phyloP scores from a whole-genome alignment of 2,797 vertebrate genomes.

The Lemur catta region DNA sequence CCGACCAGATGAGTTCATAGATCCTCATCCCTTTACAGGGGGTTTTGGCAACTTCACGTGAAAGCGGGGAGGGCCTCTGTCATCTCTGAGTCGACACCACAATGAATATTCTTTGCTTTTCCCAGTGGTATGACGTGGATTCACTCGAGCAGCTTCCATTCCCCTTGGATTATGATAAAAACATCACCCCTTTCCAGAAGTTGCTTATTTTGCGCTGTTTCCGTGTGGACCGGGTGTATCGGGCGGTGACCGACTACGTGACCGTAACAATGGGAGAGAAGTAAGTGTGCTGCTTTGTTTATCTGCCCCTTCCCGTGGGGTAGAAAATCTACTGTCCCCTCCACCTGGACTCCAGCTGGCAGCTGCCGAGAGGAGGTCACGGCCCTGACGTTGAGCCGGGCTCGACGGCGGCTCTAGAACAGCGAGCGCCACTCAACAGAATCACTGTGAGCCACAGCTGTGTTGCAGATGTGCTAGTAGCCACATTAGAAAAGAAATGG shows the following conservation, averaged over 20 bases:
- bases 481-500: not conserved
- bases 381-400: accelerated
- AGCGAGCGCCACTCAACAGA: accelerated
- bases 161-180: slow-evolving; percentile 88
- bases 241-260: slow-evolving; percentile 93
- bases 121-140: slow-evolving; percentile 95
- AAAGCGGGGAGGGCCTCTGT: not conserved
- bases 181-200: slow-evolving; percentile 92
- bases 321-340: accelerated
- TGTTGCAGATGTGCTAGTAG: not conserved
- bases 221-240: slow-evolving; percentile 94
- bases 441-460: accelerated
- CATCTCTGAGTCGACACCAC: not conserved
- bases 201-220: slow-evolving; percentile 95
- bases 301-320: not conserved
- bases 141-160: slow-evolving; percentile 89
- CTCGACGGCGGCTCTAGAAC: accelerated
- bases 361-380: accelerated
- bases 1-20: not conserved
- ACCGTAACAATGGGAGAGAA: slow-evolving; percentile 92
- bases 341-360: accelerated
- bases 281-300: slow-evolving; percentile 82
- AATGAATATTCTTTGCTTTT: not conserved
- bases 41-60: not conserved
- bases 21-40: not conserved